Conservation (phyloP, 1,140 invertebrate genomes). For the Gerris buenoi region DNA sequence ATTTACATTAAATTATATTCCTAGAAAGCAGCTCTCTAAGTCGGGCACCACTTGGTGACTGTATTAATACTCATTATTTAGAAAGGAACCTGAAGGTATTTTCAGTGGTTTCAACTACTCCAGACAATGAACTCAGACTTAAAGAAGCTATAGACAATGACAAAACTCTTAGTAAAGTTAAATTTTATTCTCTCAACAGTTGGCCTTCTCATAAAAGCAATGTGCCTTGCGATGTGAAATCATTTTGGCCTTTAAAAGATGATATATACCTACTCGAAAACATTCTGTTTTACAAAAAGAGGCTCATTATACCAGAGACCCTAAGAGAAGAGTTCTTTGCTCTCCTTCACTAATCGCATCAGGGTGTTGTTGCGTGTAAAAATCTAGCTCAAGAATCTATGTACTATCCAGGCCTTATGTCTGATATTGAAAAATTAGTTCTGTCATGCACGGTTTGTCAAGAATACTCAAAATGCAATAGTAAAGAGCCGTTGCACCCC, state of each 20-base stretch:
- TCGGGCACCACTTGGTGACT: background rate
- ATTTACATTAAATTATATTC: background rate
- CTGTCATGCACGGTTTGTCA: slow-evolving; percentile 28
- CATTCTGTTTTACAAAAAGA: slow-evolving; percentile 26
- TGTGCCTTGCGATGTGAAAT: slow-evolving; percentile 20
- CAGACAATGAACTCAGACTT: slow-evolving; percentile 15
- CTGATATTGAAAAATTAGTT: slow-evolving; percentile 31
- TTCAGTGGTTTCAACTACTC: slow-evolving; percentile 8
- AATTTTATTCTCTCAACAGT: background rate
- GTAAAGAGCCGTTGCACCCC: slow-evolving; percentile 26
- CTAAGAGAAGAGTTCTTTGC: slow-evolving; percentile 27
- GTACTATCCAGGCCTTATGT: slow-evolving; percentile 32
- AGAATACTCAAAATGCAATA: slow-evolving; percentile 21
- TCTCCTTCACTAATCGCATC: slow-evolving; percentile 30
- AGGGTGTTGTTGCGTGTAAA: slow-evolving; percentile 31
- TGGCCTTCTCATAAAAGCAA: background rate
- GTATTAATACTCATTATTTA: background rate
- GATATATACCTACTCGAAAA: slow-evolving; percentile 26
- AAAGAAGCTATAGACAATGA: slow-evolving; percentile 17
- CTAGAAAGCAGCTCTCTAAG: no score
- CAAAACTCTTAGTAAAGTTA: slow-evolving; percentile 20
- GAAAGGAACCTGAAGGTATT: background rate
- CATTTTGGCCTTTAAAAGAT: slow-evolving; percentile 25
- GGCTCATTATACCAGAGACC: slow-evolving; percentile 28
- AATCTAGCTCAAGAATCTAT: slow-evolving; percentile 27